A percentile compares a stretch with the other conserved stretches of the same genome.
These are phyloP conservation scores for Numida meleagris DNA, from an alignment of 2,113 vertebrate species.

Conservation along the genomic window DNA sequence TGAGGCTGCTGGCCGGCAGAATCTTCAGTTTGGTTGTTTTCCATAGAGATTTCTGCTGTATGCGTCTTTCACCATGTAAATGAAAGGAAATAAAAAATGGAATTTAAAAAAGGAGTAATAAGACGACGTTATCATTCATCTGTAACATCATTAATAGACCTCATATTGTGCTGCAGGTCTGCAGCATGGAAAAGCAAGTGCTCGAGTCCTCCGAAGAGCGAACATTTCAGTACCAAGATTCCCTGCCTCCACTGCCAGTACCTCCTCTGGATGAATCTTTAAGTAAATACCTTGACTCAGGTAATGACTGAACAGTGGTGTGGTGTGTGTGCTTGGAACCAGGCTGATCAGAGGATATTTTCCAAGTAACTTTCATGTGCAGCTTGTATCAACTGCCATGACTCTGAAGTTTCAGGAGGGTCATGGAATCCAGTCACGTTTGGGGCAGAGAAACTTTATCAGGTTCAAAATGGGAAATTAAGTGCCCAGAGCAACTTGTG, in stretches of 20 bases:
- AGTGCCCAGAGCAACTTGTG: background rate
- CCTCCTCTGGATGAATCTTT: slow-evolving; percentile 88
- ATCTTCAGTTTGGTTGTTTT: background rate
- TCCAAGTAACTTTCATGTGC: background rate
- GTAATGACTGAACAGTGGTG: slow-evolving; percentile 50
- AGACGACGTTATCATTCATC: background rate
- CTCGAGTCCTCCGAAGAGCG: slow-evolving; percentile 80
- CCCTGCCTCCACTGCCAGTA: slow-evolving; percentile 89
- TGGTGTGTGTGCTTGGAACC: background rate
- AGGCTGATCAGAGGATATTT: background rate
- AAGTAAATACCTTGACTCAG: slow-evolving; percentile 91
- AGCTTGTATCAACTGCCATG: background rate
- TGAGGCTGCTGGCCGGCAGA: background rate
- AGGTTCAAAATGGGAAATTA: background rate
- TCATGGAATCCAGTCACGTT: too few relatives aligned
- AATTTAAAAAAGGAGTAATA: background rate
- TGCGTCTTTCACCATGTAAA: background rate
- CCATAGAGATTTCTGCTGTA: accelerated
- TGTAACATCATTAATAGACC: background rate
- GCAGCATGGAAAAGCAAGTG: slow-evolving; percentile 85
- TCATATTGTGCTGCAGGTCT: background rate
- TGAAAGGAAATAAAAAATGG: background rate
- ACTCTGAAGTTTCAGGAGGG: background rate
- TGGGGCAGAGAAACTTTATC: background rate
- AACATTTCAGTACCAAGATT: slow-evolving; percentile 92